Percentiles rank a stretch among this genome's conserved stretches.
Evolutionary conservation across 1,140 invertebrate genomes (phyloP).

Genomic region (Bombus difficillimus): DNA sequence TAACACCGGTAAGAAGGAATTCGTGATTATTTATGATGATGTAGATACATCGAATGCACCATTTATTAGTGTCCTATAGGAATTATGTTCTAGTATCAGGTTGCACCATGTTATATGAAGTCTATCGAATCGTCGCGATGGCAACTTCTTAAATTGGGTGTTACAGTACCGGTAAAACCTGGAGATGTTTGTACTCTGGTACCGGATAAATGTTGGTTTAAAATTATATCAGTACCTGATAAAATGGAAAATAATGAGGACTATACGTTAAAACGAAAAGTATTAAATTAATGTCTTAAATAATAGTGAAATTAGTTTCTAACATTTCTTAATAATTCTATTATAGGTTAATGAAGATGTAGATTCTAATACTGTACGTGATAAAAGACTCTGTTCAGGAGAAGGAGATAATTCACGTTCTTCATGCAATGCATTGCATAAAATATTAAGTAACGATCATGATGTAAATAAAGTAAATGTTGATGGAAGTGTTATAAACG

Average conservation of each 20-base stretch:
- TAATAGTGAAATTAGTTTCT: background rate
- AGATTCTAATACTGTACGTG: constrained; percentile 27
- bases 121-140: constrained; percentile 50
- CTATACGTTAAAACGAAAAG: constrained; percentile 59
- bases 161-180: constrained; percentile 54
- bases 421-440: background rate
- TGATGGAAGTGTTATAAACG: background rate
- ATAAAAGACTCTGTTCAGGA: constrained; percentile 58
- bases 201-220: constrained; percentile 69
- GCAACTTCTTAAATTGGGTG: constrained; percentile 57
- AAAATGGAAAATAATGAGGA: constrained; percentile 48
- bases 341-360: constrained; percentile 52
- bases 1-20: constrained; percentile 65
- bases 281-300: constrained; percentile 12
- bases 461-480: background rate
- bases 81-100: constrained; percentile 58
- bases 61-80: constrained; percentile 40
- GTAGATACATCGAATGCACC: background rate
- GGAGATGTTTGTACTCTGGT: constrained; percentile 65
- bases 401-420: constrained; percentile 33
- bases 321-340: background rate
- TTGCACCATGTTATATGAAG: constrained; percentile 67
- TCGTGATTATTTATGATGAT: background rate
- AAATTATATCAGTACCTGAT: constrained; percentile 56
- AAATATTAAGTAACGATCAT: background rate